Evolutionary conservation across 2,888 invertebrate species (phyloP), one percentile per base, ranked within the genome.

Genomic region (Drosophila lutescens): DNA sequence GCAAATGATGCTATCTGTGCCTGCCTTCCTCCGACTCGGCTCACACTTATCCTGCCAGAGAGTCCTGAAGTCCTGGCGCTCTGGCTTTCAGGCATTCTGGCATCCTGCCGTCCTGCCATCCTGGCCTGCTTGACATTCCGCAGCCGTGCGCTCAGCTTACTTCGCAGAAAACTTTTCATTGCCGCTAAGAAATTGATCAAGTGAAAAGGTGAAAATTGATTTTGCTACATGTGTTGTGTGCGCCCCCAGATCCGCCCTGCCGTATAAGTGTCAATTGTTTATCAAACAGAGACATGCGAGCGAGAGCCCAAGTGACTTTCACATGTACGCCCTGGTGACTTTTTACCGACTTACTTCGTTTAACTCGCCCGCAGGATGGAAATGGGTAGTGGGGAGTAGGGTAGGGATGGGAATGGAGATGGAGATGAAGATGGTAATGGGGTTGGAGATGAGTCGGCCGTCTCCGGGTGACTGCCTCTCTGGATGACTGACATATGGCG

Each of bases 151-250:
- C 63, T 54, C 65, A 55, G 72, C 66, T 61, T 67, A 65, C 57
- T 73, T 77, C 57, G 73, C 73, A 76, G 58, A 68, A 78, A 85
- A 86, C 80, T 86, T 83, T 86, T 86, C 84, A 83, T 80, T 84
- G 86, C 79, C 79, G 86, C 83, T 83, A 86, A 86, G 84, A 86
- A 87, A 87, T 80, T 89, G 87, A 87, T 89, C 87, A 89, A 82
- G 86, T 78, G 89, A 79, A 84, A 88, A 87, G 84, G 84, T 86
- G 87, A 89, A 88, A 88, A 88, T 88, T 88, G 89, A 88, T 87
- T 87, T 83, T 84, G 81, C 79, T 77, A 80, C 85, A 82, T 83
- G 86, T 85, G 82, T 79, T 71, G 73, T 65, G 34, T 58, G 38
- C 51, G 50, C 43, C 41, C 9, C 4, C 53, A 15, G 2, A n/a